These are phyloP conservation scores for Benitochromis conjunctus DNA, from an alignment of 2,113 vertebrate species.

Conservation along the genomic window DNA sequence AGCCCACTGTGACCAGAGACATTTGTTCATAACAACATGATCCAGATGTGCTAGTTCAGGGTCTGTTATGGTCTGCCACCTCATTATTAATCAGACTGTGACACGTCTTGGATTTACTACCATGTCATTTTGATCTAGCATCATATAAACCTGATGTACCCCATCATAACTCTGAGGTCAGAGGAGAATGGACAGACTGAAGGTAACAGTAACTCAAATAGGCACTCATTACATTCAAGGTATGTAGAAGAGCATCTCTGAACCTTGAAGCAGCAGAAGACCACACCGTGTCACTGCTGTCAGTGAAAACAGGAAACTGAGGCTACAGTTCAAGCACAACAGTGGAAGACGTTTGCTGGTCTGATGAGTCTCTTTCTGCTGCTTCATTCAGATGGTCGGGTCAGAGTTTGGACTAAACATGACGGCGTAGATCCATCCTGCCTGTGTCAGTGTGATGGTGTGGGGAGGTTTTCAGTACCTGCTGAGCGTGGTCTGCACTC, in stretches of 20 bases:
- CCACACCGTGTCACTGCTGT: background rate
- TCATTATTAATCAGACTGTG: background rate
- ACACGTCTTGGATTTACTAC: background rate
- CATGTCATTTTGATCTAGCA: background rate
- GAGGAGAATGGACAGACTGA: rapidly evolving
- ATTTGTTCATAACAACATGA: background rate
- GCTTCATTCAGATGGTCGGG: background rate
- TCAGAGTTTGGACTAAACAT: background rate
- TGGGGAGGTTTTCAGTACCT: background rate
- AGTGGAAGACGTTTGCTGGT: background rate
- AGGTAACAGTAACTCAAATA: background rate
- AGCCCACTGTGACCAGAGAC: too few relatives aligned
- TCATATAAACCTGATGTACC: background rate
- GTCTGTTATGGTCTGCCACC: background rate
- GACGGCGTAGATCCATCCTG: background rate
- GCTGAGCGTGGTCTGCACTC: background rate
- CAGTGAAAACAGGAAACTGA: background rate
- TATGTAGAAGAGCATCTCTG: background rate
- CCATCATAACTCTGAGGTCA: rapidly evolving
- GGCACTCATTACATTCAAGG: background rate
- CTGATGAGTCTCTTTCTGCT: background rate
- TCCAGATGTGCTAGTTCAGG: rapidly evolving
- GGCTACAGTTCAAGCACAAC: rapidly evolving
- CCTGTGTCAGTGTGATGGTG: background rate
- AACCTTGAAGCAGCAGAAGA: background rate